phyloP scores from a whole-genome alignment of 2,888 invertebrate genomes.

The Thelaira solivaga region DNA sequence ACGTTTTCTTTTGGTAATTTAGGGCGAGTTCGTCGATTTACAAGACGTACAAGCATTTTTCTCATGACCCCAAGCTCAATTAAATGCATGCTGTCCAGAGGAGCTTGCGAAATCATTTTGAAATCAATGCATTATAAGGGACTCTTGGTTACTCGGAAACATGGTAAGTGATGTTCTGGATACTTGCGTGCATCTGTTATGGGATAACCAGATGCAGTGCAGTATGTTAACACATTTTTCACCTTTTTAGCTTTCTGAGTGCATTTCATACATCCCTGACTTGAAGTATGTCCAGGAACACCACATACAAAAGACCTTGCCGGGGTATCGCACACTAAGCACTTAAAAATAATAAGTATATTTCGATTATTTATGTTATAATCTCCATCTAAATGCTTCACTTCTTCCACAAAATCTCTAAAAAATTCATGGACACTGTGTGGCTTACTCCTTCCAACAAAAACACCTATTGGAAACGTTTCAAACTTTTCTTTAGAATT shows the following conservation, averaged over 20 bases:
- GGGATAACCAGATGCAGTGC: not conserved
- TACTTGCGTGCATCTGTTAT: constrained; percentile 18
- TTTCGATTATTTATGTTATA: not conserved
- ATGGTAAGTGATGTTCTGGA: not conserved
- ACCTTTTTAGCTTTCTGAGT: not conserved
- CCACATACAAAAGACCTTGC: constrained; percentile 25
- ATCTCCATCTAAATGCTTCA: constrained; percentile 19
- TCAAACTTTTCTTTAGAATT: not conserved
- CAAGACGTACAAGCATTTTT: not conserved
- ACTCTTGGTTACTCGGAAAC: too few species aligned
- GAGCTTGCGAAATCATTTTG: not conserved
- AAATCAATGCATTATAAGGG: too few species aligned
- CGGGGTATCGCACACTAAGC: constrained; percentile 26
- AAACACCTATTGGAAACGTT: constrained; percentile 37
- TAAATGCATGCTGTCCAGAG: not conserved
- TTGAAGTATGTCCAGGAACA: not conserved
- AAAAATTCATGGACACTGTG: not conserved
- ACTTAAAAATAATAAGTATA: not conserved
- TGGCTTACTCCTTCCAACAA: constrained; percentile 28
- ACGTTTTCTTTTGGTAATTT: constrained; percentile 2
- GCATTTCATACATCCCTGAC: not conserved
- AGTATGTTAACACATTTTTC: not conserved
- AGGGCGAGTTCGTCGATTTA: constrained; percentile 1
- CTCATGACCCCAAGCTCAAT: not conserved
- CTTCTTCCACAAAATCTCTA: not conserved